phyloP scores from a whole-genome alignment of 2,113 vertebrate genomes.

The Chionis minor region DNA sequence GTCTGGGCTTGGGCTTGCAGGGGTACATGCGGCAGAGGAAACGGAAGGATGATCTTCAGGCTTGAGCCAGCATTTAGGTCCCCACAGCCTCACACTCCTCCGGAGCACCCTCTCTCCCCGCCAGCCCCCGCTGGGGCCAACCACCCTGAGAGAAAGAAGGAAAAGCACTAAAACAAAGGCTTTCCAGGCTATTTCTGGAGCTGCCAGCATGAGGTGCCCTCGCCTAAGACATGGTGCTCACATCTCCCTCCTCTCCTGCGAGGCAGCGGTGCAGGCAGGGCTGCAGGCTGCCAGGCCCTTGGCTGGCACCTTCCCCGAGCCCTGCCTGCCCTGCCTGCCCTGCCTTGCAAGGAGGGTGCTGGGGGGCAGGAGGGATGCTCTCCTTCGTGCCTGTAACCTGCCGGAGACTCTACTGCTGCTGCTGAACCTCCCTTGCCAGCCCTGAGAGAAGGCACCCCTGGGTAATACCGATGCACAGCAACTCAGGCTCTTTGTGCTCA shows the following conservation, averaged over 20 bases:
- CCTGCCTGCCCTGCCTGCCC: neutral
- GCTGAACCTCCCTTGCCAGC: neutral
- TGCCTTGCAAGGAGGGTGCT: neutral
- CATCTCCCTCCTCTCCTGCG: neutral
- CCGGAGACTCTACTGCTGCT: neutral
- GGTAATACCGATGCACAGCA: neutral
- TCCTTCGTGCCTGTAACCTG: fast-evolving
- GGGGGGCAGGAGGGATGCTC: neutral
- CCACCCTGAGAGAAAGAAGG: neutral
- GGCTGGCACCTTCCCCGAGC: constrained; percentile 20
- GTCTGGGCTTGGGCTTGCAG: neutral
- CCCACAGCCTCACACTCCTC: neutral
- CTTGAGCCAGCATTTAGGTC: neutral
- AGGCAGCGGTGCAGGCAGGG: constrained; percentile 11
- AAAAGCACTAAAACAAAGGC: constrained; percentile 47
- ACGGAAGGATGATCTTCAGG: neutral
- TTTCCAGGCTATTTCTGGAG: constrained; percentile 51
- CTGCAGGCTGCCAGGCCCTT: constrained; percentile 33
- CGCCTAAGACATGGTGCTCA: constrained; percentile 52
- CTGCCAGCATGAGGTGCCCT: constrained; percentile 71
- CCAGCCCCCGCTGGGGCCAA: neutral
- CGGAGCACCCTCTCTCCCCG: neutral
- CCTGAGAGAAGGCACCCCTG: neutral
- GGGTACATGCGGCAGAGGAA: neutral
- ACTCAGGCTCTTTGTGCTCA: constrained; percentile 28